phyloP scores from a whole-genome alignment of 1,140 invertebrate genomes.

The Thereuonema tuberculata region DNA sequence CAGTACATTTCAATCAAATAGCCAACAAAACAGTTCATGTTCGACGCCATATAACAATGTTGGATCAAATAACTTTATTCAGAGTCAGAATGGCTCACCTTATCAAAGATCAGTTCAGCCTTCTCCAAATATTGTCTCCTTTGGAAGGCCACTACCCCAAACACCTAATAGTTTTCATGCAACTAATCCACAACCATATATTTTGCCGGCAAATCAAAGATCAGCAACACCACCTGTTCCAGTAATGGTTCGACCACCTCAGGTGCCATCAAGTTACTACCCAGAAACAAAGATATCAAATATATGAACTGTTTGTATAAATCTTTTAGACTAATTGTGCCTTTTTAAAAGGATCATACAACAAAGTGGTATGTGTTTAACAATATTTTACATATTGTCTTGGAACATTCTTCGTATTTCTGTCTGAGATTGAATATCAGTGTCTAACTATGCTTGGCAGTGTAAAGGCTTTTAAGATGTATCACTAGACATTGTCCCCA shows the following conservation, averaged over 20 bases:
- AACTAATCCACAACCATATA: neutral
- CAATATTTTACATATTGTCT: too few species aligned
- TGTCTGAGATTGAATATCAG: too few species aligned
- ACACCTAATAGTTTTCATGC: neutral
- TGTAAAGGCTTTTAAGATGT: too few species aligned
- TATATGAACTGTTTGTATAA: too few species aligned
- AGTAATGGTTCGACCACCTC: neutral
- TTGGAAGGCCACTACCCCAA: constrained; percentile 1
- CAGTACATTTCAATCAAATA: constrained; percentile 12
- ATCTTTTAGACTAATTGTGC: too few species aligned
- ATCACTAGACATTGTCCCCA: too few species aligned
- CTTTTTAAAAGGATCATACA: too few species aligned
- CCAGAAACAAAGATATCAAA: neutral
- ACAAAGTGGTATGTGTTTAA: too few species aligned
- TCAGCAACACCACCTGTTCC: neutral
- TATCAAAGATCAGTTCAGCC: neutral
- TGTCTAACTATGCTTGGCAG: too few species aligned
- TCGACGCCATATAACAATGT: constrained; percentile 38
- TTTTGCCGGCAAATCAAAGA: neutral
- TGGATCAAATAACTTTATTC: constrained; percentile 42
- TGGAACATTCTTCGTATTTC: too few species aligned
- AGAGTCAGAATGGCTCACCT: constrained; percentile 16
- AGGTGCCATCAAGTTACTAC: neutral
- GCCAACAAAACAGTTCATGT: constrained; percentile 35
- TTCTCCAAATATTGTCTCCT: neutral